Evolutionary conservation across 1,140 invertebrate species (phyloP), one percentile per base, ranked within the genome.

Genomic region (Coptotermes formosanus): DNA sequence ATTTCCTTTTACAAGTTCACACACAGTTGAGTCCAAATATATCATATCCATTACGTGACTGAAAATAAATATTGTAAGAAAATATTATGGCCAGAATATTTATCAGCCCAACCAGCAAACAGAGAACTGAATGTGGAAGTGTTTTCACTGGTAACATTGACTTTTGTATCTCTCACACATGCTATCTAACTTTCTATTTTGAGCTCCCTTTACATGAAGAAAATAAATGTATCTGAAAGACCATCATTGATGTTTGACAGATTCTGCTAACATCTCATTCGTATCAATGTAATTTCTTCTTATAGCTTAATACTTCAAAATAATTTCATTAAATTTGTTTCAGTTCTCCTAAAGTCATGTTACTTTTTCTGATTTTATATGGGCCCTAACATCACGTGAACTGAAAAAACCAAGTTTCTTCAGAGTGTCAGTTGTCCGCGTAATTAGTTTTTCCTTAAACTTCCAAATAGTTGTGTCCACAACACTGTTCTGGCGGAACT

Each of bases 401-500:
- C 84, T 32, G 87, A 97, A 96, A 90, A 96, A 97, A 23, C 95
- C 96, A 23, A 97, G 92, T 38, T 92, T 93, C 64, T 92, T 93
- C 43, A 97, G 91, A 4, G 95, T 95, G 44, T 93, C 92, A 23
- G 94, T 95, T 0, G 95, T 94, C 87, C 95, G 91, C 3, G 92
- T 89, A 83, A 97, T 93, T 2, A 98, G 92, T 85, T 94, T 92
- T 23, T 96, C 95, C 89, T 96, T 96, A 91, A 95, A 97, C 88
- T 95, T 94, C 97, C 97, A 98, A 85, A 98, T 96, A 48, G 95
- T 96, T 4, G 95, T 96, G 89, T 98, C 97, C 89, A 96, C 93
- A 30, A 97, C 93, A 43, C 96, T 96, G 87, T 96, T 95, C 89
- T 96, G 94, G 43, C 96, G 93, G 89, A 95, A 97, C 88, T 97